phyloP scores from a whole-genome alignment of 2,888 invertebrate species.

The Patella pellucida region DNA sequence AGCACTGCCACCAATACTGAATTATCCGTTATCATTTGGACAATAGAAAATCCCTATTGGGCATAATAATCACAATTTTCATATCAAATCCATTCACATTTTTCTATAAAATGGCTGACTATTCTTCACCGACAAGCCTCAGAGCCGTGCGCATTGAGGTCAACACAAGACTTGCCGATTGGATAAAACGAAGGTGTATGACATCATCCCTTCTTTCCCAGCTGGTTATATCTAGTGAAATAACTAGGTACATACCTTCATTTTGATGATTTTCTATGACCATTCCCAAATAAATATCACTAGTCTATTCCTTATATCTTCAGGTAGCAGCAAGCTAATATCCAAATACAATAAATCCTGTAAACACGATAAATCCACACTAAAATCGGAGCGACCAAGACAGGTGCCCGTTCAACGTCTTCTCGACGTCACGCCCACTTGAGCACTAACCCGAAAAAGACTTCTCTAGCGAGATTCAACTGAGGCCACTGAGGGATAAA shows the following conservation, averaged over 20 bases:
- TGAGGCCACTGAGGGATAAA: background rate
- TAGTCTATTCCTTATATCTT: too few species aligned
- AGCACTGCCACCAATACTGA: background rate
- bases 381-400: background rate
- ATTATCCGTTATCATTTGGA: background rate
- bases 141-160: conserved; percentile 57
- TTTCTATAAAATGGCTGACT: conserved; percentile 63
- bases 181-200: conserved; percentile 41
- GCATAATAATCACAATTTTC: conserved; percentile 9
- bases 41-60: conserved; percentile 1
- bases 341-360: background rate
- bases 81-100: conserved; percentile 2
- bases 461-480: background rate
- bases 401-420: conserved; percentile 10
- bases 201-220: conserved; percentile 36
- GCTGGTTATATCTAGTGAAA: conserved; percentile 13
- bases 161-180: conserved; percentile 39
- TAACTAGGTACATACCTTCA: conserved; percentile 2
- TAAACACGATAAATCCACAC: background rate
- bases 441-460: conserved; percentile 9
- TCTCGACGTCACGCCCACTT: conserved; percentile 1
- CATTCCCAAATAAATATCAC: too few species aligned
- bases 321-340: too few species aligned
- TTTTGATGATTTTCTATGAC: background rate
- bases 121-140: conserved; percentile 59